phyloP scores from a whole-genome alignment of 2,113 vertebrate species.

The Notiomystis cincta region DNA sequence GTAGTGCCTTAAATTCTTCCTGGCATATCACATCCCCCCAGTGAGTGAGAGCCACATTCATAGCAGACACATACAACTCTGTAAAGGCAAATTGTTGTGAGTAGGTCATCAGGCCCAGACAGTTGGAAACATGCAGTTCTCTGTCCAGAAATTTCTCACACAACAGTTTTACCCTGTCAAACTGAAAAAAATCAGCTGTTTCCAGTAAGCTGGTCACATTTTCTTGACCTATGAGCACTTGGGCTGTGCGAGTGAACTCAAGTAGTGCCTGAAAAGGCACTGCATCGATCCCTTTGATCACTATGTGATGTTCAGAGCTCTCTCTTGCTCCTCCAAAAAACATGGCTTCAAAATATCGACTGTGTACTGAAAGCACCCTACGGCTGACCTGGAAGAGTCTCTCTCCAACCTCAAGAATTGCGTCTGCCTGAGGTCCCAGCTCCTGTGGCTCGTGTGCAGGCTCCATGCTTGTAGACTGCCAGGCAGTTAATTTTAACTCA shows the following conservation, averaged over 20 bases:
- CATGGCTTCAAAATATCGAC: conserved; percentile 83
- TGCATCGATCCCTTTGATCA: conserved; percentile 73
- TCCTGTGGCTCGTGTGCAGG: neutral
- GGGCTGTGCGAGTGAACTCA: conserved; percentile 67
- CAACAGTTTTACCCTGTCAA: conserved; percentile 75
- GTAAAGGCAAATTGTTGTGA: conserved; percentile 76
- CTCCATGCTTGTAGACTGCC: neutral
- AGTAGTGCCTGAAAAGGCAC: conserved; percentile 76
- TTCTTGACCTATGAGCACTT: conserved; percentile 65
- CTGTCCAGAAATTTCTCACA: conserved; percentile 86
- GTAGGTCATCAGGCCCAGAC: conserved; percentile 82
- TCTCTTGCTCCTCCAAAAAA: conserved; percentile 83
- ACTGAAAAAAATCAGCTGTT: conserved; percentile 81
- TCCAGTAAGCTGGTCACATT: conserved; percentile 83
- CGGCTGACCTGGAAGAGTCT: conserved; percentile 81
- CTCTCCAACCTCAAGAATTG: conserved; percentile 72
- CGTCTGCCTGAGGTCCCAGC: neutral
- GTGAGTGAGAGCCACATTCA: conserved; percentile 81
- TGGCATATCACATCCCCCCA: conserved; percentile 71
- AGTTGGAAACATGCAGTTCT: conserved; percentile 84
- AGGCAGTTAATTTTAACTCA: conserved; percentile 10
- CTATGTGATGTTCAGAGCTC: conserved; percentile 68
- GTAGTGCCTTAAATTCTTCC: conserved; percentile 75
- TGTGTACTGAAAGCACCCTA: conserved; percentile 70
- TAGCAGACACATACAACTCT: conserved; percentile 69